Evolutionary conservation across 2,888 invertebrate species (phyloP), one percentile per base, ranked within the genome.

Genomic region (Diarsia brunnea): DNA sequence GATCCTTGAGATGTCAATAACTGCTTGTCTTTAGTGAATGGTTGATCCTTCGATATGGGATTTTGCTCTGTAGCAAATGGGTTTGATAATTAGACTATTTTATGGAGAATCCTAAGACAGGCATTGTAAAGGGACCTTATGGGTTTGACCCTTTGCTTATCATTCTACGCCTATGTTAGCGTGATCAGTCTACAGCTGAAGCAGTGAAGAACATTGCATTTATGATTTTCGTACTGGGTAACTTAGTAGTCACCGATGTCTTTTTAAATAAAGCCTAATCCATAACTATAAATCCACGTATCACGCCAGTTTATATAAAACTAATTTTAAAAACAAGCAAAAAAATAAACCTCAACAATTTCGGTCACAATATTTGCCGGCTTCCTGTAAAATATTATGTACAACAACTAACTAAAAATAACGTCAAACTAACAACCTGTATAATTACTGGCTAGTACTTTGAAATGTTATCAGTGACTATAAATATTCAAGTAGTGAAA

Each of bases 401-500:
- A 73, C 38, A 79, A 75, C 74, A 61, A 55, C 66, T 24, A 67
- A 71, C 82, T 58, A 68, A 86, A 84, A 82, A 79, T 82, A 78
- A 64, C 70, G 27, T 73, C 78, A 49, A 78, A 71, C 47, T 81
- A 79, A 82, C 80, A 71, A 74, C 80, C 70, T 66, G 45, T 67
- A 73, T 89, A 89, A 89, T 84, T 85, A 84, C 75, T 73, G 71
- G 70, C 68, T 55, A 81, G 72, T 73, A 86, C 79, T 85, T 84
- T 78, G 71, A 73, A 81, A 80, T 79, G 84, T 90, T 90, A 91
- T 91, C 90, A 87, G 73, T 70, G 61, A 70, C 89, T 85, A 92
- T 92, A 92, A 92, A 92, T 93, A 90, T 91, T 91, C 89, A 90
- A 90, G 90, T 88, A 91, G 88, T 92, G 93, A 92, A 93, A 93